Conservation (phyloP, 2,113 vertebrate genomes). For the Chamaea fasciata region DNA sequence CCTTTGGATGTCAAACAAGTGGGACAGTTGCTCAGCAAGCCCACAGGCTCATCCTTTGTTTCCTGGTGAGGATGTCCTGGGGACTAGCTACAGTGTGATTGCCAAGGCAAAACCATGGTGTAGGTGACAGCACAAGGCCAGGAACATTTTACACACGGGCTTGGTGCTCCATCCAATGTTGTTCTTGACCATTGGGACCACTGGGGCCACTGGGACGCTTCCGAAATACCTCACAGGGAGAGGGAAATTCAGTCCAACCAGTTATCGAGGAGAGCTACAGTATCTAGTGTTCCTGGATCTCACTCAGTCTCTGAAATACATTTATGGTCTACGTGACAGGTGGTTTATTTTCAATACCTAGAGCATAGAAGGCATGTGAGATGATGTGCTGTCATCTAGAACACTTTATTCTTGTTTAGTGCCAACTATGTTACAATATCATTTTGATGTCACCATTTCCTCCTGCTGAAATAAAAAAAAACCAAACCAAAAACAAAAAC, state of each 20-base stretch:
- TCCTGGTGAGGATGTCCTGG: not conserved
- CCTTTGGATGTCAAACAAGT: not conserved
- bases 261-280: not conserved
- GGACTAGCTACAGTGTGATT: not conserved
- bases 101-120: not conserved
- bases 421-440: conserved; percentile 64
- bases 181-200: not conserved
- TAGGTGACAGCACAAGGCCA: not conserved
- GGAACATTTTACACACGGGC: not conserved
- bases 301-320: not conserved
- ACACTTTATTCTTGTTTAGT: conserved; percentile 55
- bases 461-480: conserved; percentile 52
- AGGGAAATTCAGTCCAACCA: not conserved
- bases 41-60: not conserved
- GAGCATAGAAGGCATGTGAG: conserved; percentile 30
- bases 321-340: not conserved
- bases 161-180: not conserved
- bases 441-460: conserved; percentile 61
- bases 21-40: not conserved
- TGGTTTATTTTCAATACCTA: conserved; percentile 46
- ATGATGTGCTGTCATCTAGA: conserved; percentile 57
- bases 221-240: not conserved
- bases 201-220: not conserved
- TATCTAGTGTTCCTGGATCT: not conserved
- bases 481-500: not conserved